Evolutionary conservation across 2,797 vertebrate genomes (phyloP).

Genomic region (Crenichthys baileyi): DNA sequence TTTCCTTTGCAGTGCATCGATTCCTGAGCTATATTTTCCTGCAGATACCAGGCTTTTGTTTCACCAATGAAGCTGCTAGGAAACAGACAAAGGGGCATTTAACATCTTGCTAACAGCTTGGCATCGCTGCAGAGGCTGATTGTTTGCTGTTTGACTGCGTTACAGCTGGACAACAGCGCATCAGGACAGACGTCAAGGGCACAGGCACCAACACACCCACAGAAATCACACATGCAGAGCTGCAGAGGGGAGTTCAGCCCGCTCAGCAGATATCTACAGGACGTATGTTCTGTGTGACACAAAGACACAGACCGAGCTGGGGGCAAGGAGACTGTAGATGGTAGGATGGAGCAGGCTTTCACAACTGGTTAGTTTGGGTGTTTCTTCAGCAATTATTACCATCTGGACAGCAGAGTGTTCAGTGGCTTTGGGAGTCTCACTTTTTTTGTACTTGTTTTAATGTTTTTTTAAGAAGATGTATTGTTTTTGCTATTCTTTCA

Average conservation of each 20-base stretch:
- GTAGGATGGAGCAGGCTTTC: constrained; percentile 34
- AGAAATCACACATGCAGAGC: constrained; percentile 18
- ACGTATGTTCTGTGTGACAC: constrained; percentile 36
- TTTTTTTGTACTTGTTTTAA: not conserved
- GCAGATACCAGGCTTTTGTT: not conserved
- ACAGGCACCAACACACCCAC: constrained; percentile 34
- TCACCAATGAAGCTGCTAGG: constrained; percentile 3
- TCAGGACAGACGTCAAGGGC: constrained; percentile 63
- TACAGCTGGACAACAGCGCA: constrained; percentile 56
- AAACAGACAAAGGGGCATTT: constrained; percentile 30
- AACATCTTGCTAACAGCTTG: constrained; percentile 50
- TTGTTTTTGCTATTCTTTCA: not conserved
- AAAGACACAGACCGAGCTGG: constrained; percentile 50
- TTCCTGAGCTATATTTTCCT: not conserved
- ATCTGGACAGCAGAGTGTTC: constrained; percentile 12
- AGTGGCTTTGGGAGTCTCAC: constrained; percentile 15
- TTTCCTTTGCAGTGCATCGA: not conserved
- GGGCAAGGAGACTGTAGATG: constrained; percentile 62
- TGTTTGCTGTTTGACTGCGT: constrained; percentile 50
- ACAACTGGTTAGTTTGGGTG: constrained; percentile 33
- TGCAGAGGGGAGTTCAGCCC: constrained; percentile 25
- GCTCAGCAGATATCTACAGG: constrained; percentile 55
- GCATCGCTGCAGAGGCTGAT: constrained; percentile 39
- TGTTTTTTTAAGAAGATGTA: not conserved
- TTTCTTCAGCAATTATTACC: constrained; percentile 23